Base-by-base conservation (phyloP, 2,888 invertebrate species). In the Clunio marinus region DNA sequence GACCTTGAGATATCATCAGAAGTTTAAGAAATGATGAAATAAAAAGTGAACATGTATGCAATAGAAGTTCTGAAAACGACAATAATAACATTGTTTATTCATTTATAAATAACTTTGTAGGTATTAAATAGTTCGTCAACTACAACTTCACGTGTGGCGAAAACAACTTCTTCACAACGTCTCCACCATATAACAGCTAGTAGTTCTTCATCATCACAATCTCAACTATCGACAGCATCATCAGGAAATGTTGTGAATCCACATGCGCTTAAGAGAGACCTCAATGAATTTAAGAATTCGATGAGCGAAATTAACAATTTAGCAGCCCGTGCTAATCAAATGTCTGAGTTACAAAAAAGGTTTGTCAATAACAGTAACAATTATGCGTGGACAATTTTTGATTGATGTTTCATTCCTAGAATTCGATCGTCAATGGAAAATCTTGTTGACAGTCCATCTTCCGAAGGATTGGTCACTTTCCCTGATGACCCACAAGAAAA, bases 221-320 rank as follows among this genome's bases (percentile, higher is more conserved):
- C 59, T 2, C 35, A 28, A 20, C 13, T 35, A 4, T 69, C 70
- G n/a, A 75, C 76, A 69, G 74, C 74, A 59, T 73, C 77, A 32
- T 76, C 78, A 45, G 81, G 84, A 71, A 86, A 87, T 74, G 90
- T 90, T 82, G 86, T 88, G 83, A 90, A 90, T 80, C 88, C 91
- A 71, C 88, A 87, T 76, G 88, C 88, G 70, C 86, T 91, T 81
- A 90, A 91, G 80, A 88, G 88, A 71, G 89, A 91, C 77, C 82
- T 89, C 60, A 83, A 85, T 70, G 88, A 89, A 76, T 83, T 79
- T 67, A 88, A 92, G 78, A 89, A 88, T 76, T 89, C 90, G 75
- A 89, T 93, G 78, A 88, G 89, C 70, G 91, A 92, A 81, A 91
- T 93, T 86, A 91, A 90, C 80, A 91, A 87, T 74, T 81, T 89